Evolutionary conservation across 1,140 invertebrate genomes (phyloP).

Genomic region (Centruroides sculpturatus): DNA sequence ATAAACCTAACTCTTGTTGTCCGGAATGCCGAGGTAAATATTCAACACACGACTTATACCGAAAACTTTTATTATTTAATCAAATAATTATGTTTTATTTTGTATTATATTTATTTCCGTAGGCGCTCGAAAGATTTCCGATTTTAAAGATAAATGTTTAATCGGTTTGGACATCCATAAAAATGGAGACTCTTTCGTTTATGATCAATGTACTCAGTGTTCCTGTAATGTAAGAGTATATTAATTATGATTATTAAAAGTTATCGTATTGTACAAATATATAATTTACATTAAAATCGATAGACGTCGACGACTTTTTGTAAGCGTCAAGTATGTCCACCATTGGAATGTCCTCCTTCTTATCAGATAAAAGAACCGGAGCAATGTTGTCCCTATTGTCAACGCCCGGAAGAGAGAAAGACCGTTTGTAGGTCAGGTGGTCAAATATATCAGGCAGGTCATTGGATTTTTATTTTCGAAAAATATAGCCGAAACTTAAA

Average conservation of each 20-base stretch:
- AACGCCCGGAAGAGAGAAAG: slow-evolving; percentile 9
- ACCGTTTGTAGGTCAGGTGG: slow-evolving; percentile 30
- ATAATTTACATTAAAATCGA: slow-evolving; percentile 18
- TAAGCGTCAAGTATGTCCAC: slow-evolving; percentile 56
- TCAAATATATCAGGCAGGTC: too few species aligned
- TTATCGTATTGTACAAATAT: too few species aligned
- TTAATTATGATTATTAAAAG: too few species aligned
- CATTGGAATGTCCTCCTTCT: slow-evolving; percentile 57
- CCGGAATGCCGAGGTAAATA: slow-evolving; percentile 55
- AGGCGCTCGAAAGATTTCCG: slow-evolving; percentile 21
- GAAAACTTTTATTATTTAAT: too few species aligned
- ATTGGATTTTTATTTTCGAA: slow-evolving; percentile 29
- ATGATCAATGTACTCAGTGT: slow-evolving; percentile 69
- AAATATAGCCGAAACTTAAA: too few species aligned
- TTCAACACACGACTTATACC: neutral
- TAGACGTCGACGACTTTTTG: slow-evolving; percentile 59
- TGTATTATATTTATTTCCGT: neutral
- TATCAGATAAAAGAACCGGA: slow-evolving; percentile 44
- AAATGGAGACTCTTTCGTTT: slow-evolving; percentile 36
- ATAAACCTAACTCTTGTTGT: slow-evolving; percentile 61
- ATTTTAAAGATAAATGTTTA: slow-evolving; percentile 37
- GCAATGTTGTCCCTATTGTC: slow-evolving; percentile 52
- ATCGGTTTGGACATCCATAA: slow-evolving; percentile 46
- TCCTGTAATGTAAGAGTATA: slow-evolving; percentile 39
- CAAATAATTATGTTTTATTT: too few species aligned